Evolutionary conservation across 2,888 invertebrate genomes (phyloP), one percentile per base, ranked within the genome.

Genomic region (Phoenoteleia sp.): DNA sequence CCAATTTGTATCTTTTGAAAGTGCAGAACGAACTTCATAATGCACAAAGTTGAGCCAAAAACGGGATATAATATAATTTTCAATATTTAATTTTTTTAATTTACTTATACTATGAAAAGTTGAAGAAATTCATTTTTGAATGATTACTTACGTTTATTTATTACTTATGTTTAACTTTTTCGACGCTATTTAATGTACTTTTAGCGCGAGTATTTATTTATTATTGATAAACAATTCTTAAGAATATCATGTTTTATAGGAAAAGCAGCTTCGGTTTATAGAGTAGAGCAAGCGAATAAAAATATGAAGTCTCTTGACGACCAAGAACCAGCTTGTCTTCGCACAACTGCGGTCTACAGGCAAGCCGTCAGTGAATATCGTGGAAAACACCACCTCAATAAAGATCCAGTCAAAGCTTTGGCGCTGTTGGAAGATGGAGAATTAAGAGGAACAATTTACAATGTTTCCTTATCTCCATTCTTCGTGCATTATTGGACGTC

Each of bases 401-500:
- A 25, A 23, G 45, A 72, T 27, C 47, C 47, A 3, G 5, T 47
- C 1, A 19, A 11, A 33, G 45, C 72, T 0, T 17, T 72, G 1
- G 7, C 9, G 42, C 54, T 56, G 5, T 13, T 71, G 13, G 56
- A 71, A 29, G 2, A 11, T 6, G 19, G 7, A 2, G 19, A 49
- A 5, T 49, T 21, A 23, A 0, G 6, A 2, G 15, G 21, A 5
- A 9, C 19, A 0, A 71, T 74, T 4, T 45, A 42, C 11, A 74
- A 60, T 52, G 6, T 74, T 0, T 49, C 49, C 1, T 25, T n/a
- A 3, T 25, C 60, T 21, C 49, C 60, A 17, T 33, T 60, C 25
- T 74, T n/a, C 36, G 19, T 62, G 3, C 74, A 74, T 15, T 74
- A 74, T 39, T 74, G 74, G 74, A 33, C 36, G 0, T 49, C 25